Base-by-base conservation (phyloP, 2,113 vertebrate species). In the Microtus oregoni region DNA sequence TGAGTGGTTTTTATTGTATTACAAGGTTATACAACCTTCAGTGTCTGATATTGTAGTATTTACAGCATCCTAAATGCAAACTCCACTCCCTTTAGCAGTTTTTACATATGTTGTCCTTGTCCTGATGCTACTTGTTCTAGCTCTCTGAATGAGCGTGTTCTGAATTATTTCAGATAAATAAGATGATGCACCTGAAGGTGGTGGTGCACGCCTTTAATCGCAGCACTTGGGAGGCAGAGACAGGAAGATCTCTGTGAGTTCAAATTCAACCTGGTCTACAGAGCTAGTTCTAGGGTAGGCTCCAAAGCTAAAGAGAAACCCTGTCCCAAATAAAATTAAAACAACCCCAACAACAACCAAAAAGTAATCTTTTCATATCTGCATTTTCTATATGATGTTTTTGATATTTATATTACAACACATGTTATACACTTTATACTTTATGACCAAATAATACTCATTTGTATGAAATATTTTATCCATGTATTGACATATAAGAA, bases 1-100 rank as follows among this genome's bases (percentile, higher is more conserved):
- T 85, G 52, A 78, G 63, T 90, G 63, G 77, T 76, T 88, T 88
- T 88, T 72, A 70, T 76, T 76, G 65, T 77, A 52, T 77, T 92
- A 52, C 50, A 94, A 83, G 22, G 44, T 72, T 94, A 77, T 78
- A 13, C 32, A 78, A 72, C 28, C 35, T 75, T 44, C 17, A 89
- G 73, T 20, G 35, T 72, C 55, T 89, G 68, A 92, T 83, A 83
- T n/a, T 41, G 52, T 11, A 63, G 47, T 73, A 89, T 70, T 91
- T 89, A 30, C 7, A 77, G 14, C 47, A 85, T 14, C 28, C 35
- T 92, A 55, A 77, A 72, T 28, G 88, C 81, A 20, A 83, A 44
- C 19, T 38, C 68, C 13, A 81, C 6, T 61, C 28, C 26, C n/a
- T 67, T 58, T 82, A 67, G 6, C 17, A 86, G 24, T 55, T 26